Evolutionary conservation across 2,797 vertebrate genomes (phyloP).

Genomic region (Chloroceryle amazona): DNA sequence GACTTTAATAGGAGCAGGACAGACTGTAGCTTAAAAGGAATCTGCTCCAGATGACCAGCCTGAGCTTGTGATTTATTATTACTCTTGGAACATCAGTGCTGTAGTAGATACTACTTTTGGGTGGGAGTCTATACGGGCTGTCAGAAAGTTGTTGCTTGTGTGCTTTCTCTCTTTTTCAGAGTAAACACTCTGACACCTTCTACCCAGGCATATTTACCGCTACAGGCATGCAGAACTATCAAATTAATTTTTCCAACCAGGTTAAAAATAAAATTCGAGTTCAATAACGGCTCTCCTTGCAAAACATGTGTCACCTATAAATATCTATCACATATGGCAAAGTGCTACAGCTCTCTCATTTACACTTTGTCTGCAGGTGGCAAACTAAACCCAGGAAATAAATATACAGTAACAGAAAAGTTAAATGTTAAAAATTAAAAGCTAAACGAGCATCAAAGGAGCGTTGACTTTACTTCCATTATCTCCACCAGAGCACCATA

Average conservation of each 20-base stretch:
- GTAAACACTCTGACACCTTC: slow-evolving; percentile 26
- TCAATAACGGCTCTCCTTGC: slow-evolving; percentile 19
- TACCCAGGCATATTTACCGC: slow-evolving; percentile 11
- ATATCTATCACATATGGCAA: not conserved
- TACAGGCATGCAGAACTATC: not conserved
- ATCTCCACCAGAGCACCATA: not conserved
- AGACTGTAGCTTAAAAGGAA: slow-evolving; percentile 28
- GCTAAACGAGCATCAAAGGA: not conserved
- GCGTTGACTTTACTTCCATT: not conserved
- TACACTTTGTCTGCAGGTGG: slow-evolving; percentile 67
- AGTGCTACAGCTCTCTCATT: slow-evolving; percentile 28
- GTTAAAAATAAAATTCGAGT: slow-evolving; percentile 28
- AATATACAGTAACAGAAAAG: not conserved
- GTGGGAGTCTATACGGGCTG: not conserved
- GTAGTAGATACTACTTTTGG: not conserved
- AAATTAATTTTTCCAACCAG: not conserved
- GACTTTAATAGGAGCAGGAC: slow-evolving; percentile 23
- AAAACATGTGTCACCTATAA: slow-evolving; percentile 13
- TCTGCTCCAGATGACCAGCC: slow-evolving; percentile 21
- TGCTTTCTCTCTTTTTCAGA: not conserved
- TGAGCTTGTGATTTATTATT: slow-evolving; percentile 31
- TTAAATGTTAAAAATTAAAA: not conserved
- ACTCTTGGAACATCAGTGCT: not conserved
- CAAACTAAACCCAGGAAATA: slow-evolving; percentile 62
- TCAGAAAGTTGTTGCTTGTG: not conserved